Evolutionary conservation across 1,140 invertebrate genomes (phyloP), one percentile per base, ranked within the genome.

Genomic region (Rhagoletis zephyria): DNA sequence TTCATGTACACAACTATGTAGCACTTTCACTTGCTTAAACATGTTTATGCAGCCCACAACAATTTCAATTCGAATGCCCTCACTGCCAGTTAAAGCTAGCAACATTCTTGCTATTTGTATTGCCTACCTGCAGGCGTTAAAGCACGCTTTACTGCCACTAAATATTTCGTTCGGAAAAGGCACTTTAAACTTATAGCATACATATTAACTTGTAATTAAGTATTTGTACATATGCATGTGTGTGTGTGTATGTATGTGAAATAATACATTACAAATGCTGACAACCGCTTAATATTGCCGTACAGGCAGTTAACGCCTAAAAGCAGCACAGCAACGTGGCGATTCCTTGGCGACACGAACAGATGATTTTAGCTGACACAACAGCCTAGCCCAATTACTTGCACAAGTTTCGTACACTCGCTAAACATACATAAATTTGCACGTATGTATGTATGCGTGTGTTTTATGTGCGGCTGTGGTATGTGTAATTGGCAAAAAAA

Each of bases 111-210:
- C 64, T 30, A 40, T 48, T 74, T 74, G 16, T 42, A 2, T n/a
- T 42, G 67, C 67, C 40, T 74, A 74, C 67, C 40, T 74, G 42
- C 67, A 74, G 67, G 67, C 67, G 67, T 7, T 74, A 42, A 74
- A 40, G 40, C 40, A 74, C 67, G 45, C 67, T 45, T 42, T 30
- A 19, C 30, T 67, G 30, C 45, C 67, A 74, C 67, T 45, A 74
- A 74, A 40, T 74, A 45, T 45, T 74, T 14, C 12, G 67, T 42
- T 74, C 45, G 64, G 19, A 40, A 56, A 67, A 42, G 64, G 9
- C 19, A 67, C 40, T 40, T 12, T 14, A 14, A 48, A 40, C 16
- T 10, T 56, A 81, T 56, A 74, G 70, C 16, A 30, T 4, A 81
- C 51, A 30, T 30, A 14, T 6, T 56, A 56, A 81, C 56, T 81